Base-by-base conservation (phyloP, 2,888 invertebrate species). In the Dryomyza anilis region DNA sequence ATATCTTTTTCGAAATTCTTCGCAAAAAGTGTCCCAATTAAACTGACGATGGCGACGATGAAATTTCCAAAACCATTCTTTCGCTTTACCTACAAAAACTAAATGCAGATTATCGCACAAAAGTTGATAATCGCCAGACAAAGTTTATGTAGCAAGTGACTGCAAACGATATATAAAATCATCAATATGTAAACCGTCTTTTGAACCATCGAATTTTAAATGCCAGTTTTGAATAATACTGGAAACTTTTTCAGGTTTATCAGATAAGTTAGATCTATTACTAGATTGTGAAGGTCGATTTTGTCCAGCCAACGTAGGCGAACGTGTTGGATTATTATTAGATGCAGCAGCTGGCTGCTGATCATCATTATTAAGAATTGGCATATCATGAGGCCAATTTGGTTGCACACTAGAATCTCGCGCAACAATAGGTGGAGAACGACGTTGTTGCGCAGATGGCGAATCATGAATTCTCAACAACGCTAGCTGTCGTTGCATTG, bases 141-240 rank as follows among this genome's bases (percentile, higher is more conserved):
- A 39, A 21, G 16, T 60, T 33, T 60, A 33, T 50, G 21, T 29
- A 4, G 60, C 50, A 8, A 60, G 33, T 14, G 52, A 50, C 25
- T 52, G 27, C 14, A 52, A 19, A n/a, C 61, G 36, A 16, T 61
- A 61, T 1, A 61, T 21, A 36, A 61, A 52, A 29, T 61, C 59
- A 19, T 59, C 59, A n/a, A 46, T n/a, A 5, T 39, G n/a, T 43
- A 52, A 52, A 19, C 61, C 39, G 16, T 61, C 52, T 43, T 36
- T 60, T 3, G 60, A 50, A 19, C 52, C 61, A 27, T 61, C 52
- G 39, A 61, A 52, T 39, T 61, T 52, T 10, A 59, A 7, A 33
- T 59, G 59, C 59, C 59, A 59, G 39, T 30, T 48, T n/a, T 46
- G 59, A 30, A 59, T 59, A 21, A 59, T 23, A 19, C 30, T 5